These are phyloP conservation scores for Sarcophaga caerulescens DNA, from an alignment of 2,888 invertebrate genomes.

Conservation along the genomic window DNA sequence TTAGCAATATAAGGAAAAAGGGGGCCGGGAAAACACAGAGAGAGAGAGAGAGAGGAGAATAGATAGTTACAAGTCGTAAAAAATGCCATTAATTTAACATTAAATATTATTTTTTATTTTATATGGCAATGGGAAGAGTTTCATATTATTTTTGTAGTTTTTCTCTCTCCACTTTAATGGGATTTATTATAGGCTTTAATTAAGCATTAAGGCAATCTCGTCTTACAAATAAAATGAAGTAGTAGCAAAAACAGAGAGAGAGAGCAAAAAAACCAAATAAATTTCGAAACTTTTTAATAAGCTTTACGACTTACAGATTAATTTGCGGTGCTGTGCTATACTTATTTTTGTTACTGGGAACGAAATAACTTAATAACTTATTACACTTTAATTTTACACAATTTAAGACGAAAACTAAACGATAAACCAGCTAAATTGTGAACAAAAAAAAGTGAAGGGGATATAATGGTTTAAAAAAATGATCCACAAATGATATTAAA, in stretches of 20 bases:
- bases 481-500: no score
- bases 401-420: neutral
- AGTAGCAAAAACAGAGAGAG: no score
- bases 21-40: neutral
- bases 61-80: neutral
- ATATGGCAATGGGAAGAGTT: slow-evolving; percentile 47
- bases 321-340: neutral
- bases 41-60: slow-evolving; percentile 1
- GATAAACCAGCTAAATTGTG: no score
- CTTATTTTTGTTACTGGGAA: neutral
- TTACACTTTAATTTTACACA: neutral
- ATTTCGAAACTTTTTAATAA: slow-evolving; percentile 19
- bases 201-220: slow-evolving; percentile 41
- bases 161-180: neutral
- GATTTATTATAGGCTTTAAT: slow-evolving; percentile 25
- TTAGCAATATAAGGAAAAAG: neutral
- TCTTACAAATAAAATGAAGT: no score
- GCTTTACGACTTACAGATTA: neutral
- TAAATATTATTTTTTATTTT: slow-evolving; percentile 48
- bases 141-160: slow-evolving; percentile 24
- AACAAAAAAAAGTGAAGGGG: no score
- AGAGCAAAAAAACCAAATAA: neutral
- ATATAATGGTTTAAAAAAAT: no score
- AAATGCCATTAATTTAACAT: slow-evolving; percentile 51
- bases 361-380: neutral